Evolutionary conservation across 1,140 invertebrate genomes (phyloP).

Genomic region (Drosophila littoralis): DNA sequence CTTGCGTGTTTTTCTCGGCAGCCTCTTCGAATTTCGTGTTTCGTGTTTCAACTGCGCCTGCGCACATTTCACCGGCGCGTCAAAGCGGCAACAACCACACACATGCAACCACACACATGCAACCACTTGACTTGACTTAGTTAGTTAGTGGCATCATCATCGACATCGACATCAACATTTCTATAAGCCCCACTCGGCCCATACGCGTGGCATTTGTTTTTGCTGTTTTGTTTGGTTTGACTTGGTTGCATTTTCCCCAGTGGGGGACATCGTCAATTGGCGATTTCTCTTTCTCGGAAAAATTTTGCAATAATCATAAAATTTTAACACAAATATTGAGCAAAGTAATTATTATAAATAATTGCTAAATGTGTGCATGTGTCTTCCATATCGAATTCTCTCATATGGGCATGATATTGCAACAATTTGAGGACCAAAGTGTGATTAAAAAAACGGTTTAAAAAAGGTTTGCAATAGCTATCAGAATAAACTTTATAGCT

Average conservation of each 20-base stretch:
- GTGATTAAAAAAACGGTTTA: neutral
- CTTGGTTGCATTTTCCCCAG: slow-evolving; percentile 53
- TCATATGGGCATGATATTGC: slow-evolving; percentile 17
- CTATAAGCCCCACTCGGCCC: slow-evolving; percentile 33
- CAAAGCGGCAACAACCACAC: slow-evolving; percentile 18
- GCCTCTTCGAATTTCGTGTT: slow-evolving; percentile 18
- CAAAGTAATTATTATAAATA: slow-evolving; percentile 72
- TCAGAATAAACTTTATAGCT: neutral
- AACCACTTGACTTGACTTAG: slow-evolving; percentile 59
- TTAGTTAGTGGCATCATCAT: slow-evolving; percentile 50
- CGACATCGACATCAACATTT: slow-evolving; percentile 46
- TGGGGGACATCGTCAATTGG: slow-evolving; percentile 57
- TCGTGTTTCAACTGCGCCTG: slow-evolving; percentile 45
- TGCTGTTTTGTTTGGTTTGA: slow-evolving; percentile 22
- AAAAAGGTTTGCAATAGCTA: neutral
- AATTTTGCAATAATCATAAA: slow-evolving; percentile 78
- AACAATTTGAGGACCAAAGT: slow-evolving; percentile 14
- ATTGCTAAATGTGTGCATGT: slow-evolving; percentile 32
- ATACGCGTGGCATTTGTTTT: slow-evolving; percentile 32
- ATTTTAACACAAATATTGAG: slow-evolving; percentile 77
- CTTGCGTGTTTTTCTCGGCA: slow-evolving; percentile 35
- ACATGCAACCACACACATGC: slow-evolving; percentile 29
- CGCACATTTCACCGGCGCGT: slow-evolving; percentile 62
- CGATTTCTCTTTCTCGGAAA: slow-evolving; percentile 79
- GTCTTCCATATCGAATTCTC: neutral